phyloP scores from a whole-genome alignment of 2,113 vertebrate species.

The Junco hyemalis region DNA sequence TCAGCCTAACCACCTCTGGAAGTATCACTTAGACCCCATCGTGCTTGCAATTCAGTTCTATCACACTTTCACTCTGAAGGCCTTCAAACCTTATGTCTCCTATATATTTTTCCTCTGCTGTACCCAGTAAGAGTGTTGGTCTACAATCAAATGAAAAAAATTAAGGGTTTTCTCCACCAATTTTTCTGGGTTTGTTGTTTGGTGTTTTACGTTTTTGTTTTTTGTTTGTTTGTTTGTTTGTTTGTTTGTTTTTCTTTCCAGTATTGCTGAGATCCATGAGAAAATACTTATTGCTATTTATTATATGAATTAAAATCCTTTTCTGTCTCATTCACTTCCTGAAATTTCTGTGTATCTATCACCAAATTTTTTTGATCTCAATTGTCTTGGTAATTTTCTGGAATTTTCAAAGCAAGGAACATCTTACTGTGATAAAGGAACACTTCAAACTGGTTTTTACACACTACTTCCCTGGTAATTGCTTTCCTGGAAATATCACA shows the following conservation, averaged over 20 bases:
- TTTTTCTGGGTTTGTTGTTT: background rate
- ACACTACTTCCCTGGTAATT: accelerated
- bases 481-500: background rate
- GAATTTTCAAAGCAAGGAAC: background rate
- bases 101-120: background rate
- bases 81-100: background rate
- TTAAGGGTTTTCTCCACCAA: accelerated
- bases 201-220: background rate
- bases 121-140: background rate
- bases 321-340: background rate
- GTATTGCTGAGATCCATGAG: background rate
- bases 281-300: background rate
- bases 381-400: background rate
- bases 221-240: no score
- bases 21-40: background rate
- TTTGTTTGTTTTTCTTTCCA: background rate
- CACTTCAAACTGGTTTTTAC: background rate
- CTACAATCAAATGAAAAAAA: background rate
- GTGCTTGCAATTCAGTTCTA: background rate
- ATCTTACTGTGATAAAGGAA: background rate
- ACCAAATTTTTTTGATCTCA: background rate
- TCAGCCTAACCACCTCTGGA: background rate
- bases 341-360: background rate
- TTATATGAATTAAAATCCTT: background rate
- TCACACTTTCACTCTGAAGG: background rate